Base-by-base conservation (phyloP, 1,140 invertebrate genomes). In the Anastatus disparis region DNA sequence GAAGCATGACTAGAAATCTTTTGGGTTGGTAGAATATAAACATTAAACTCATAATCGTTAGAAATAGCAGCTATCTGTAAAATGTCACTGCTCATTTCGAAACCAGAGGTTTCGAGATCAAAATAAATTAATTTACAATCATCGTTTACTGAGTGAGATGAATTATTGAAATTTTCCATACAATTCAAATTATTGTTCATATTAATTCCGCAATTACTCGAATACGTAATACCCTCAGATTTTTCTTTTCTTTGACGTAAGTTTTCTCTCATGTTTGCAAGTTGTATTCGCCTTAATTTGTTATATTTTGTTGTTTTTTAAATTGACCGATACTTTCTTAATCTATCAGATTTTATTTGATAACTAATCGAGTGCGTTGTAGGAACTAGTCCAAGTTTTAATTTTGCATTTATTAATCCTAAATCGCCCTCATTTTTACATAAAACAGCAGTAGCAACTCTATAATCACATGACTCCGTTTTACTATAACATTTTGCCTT, bases 91-190 rank as follows among this genome's bases (percentile, higher is more conserved):
- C 17, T 40, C 44, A 22, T 67, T 44, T 31, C 44, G 31, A 74
- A 71, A 20, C 72, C 72, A 9, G 70, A 72, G 10, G 72, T 76
- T 66, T 76, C 70, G 24, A 74, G 22, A 53, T 75, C 71, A 42
- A 75, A 71, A 20, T 69, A 72, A 40, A 75, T 46, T 42, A 63
- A 22, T 38, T 35, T 22, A 42, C 22, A 3, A 22, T 48, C 22
- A n/a, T 7, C 4, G 17, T 48, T 7, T n/a, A 48, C n/a, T 20
- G 44, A 3, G n/a, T 48, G 2, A 22, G 44, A 20, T n/a, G n/a
- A n/a, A 48, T 3, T 48, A 48, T 7, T 3, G 2, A 42, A 3
- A 48, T 48, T 20, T 48, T 10, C 55, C 44, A 8, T 27, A 12
- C 20, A 44, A 56, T 24, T 40, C n/a, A n/a, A n/a, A n/a, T 40